Evolutionary conservation across 2,797 vertebrate species (phyloP).

Genomic region (Liparis tanakae): DNA sequence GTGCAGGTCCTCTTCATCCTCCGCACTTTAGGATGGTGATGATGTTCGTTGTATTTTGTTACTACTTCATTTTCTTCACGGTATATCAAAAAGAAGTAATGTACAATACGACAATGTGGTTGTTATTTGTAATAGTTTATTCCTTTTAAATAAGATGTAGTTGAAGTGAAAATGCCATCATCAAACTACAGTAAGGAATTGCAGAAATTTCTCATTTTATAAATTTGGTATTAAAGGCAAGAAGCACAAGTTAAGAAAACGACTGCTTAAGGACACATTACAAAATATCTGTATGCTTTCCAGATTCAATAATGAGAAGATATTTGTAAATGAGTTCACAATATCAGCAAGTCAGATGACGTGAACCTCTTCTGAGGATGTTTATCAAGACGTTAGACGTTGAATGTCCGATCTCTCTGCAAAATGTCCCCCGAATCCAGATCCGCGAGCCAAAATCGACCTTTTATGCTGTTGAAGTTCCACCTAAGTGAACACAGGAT

Average conservation of each 20-base stretch:
- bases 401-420: constrained; percentile 3
- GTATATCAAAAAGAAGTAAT: constrained; percentile 9
- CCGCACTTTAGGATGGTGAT: constrained; percentile 1
- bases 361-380: constrained; percentile 42
- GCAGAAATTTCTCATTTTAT: constrained; percentile 3
- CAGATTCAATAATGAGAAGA: constrained; percentile 28
- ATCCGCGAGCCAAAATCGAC: constrained; percentile 26
- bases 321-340: constrained; percentile 27
- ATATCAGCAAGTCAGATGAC: constrained; percentile 35
- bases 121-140: background rate
- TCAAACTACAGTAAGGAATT: constrained; percentile 3
- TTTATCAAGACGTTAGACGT: constrained; percentile 30
- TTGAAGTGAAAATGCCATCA: constrained; percentile 6
- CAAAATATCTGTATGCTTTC: constrained; percentile 6
- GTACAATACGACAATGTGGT: background rate
- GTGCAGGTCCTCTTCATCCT: background rate
- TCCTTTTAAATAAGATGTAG: constrained; percentile 5
- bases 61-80: constrained; percentile 29
- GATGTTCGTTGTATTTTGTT: constrained; percentile 33
- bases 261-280: constrained; percentile 6
- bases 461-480: constrained; percentile 18
- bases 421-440: constrained; percentile 46
- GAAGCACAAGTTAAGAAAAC: background rate
- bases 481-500: constrained; percentile 21
- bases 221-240: constrained; percentile 6